A percentile compares a stretch with the other conserved stretches of the same genome.
Evolutionary conservation across 1,140 invertebrate species (phyloP).

Genomic region (Helicoverpa zea): DNA sequence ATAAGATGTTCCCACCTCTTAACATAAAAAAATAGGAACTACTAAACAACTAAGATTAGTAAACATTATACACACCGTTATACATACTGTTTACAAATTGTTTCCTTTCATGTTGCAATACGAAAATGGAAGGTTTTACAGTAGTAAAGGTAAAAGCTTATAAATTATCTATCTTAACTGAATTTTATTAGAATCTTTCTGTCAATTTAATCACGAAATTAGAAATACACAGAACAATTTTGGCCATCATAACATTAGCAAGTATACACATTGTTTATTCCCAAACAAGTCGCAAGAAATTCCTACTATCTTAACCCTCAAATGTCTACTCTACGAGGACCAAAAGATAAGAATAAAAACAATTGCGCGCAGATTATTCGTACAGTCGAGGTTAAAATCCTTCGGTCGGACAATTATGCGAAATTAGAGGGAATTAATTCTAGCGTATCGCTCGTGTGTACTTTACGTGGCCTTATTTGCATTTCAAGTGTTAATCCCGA

Average conservation of each 20-base stretch:
- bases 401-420: constrained; percentile 36
- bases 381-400: constrained; percentile 44
- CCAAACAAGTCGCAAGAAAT: not conserved
- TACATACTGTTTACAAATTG: too few relatives aligned
- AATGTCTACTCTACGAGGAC: constrained; percentile 9
- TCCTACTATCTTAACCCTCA: not conserved
- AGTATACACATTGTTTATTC: not conserved
- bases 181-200: too few relatives aligned
- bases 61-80: too few relatives aligned
- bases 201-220: too few relatives aligned
- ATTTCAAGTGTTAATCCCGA: constrained; percentile 51
- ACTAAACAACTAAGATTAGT: too few relatives aligned
- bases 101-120: too few relatives aligned
- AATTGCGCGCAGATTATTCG: constrained; percentile 15
- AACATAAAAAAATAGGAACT: too few relatives aligned
- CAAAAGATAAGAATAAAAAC: constrained; percentile 36
- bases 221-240: not conserved
- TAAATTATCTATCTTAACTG: too few relatives aligned
- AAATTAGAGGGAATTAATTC: constrained; percentile 49
- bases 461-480: constrained; percentile 45
- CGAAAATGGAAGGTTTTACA: too few relatives aligned
- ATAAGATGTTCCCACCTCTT: too few relatives aligned
- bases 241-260: not conserved
- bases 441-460: constrained; percentile 42
- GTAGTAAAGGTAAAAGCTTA: too few relatives aligned